Conservation (phyloP, 2,797 vertebrate species). For the Nyctalus aviator region DNA sequence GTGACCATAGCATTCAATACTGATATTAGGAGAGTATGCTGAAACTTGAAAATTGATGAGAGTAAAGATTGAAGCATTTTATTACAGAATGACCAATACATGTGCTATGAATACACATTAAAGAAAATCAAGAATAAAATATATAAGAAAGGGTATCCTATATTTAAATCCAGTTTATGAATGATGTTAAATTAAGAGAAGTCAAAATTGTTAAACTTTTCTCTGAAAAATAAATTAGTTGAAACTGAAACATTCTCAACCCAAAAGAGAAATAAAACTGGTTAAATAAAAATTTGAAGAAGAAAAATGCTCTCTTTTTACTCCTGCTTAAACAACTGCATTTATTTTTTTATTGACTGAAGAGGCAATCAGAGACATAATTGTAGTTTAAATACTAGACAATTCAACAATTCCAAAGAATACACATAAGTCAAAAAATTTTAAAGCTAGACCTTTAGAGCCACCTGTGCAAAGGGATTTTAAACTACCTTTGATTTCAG, state of each 20-base stretch:
- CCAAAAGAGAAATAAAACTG: constrained; percentile 35
- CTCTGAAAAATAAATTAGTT: constrained; percentile 18
- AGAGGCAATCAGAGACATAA: not conserved
- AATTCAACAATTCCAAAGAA: not conserved
- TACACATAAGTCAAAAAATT: constrained; percentile 21
- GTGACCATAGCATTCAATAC: not conserved
- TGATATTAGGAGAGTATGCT: not conserved
- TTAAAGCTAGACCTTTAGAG: not conserved
- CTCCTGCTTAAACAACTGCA: constrained; percentile 2
- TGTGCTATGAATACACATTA: not conserved
- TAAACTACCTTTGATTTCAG: constrained; percentile 16
- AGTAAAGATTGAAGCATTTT: not conserved
- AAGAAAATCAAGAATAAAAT: constrained; percentile 10
- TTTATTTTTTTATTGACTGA: constrained; percentile 20
- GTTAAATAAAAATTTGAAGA: not conserved
- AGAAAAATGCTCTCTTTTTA: not conserved
- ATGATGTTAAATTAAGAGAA: constrained; percentile 30
- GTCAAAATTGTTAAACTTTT: constrained; percentile 27
- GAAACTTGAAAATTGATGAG: not conserved
- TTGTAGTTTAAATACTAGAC: constrained; percentile 31
- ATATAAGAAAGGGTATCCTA: not conserved
- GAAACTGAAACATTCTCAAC: constrained; percentile 15
- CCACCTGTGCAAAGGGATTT: constrained; percentile 5
- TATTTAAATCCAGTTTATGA: constrained; percentile 38
- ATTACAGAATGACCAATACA: not conserved